A percentile compares a stretch with the other conserved stretches of the same genome.
phyloP scores from a whole-genome alignment of 2,113 vertebrate genomes.

The Mola mola region DNA sequence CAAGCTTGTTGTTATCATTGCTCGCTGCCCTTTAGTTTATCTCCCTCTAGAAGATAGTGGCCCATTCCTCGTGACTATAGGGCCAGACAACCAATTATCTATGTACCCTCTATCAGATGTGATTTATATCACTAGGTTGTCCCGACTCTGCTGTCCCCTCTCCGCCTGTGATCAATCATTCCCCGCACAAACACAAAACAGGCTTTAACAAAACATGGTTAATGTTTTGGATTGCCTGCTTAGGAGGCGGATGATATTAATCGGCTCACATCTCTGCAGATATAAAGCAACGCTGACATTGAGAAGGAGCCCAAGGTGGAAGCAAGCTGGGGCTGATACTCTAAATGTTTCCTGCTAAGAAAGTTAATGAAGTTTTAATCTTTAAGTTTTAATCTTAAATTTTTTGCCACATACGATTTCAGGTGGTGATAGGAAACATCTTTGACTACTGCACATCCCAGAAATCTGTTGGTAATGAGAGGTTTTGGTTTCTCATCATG shows the following conservation, averaged over 20 bases:
- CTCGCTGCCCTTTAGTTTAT: slow-evolving; percentile 79
- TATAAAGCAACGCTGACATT: slow-evolving; percentile 57
- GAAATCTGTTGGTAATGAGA: neutral
- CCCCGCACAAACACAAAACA: slow-evolving; percentile 71
- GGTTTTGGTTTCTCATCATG: slow-evolving; percentile 10
- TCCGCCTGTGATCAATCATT: slow-evolving; percentile 77
- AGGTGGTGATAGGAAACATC: neutral
- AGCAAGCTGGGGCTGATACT: slow-evolving; percentile 17
- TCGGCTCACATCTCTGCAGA: slow-evolving; percentile 46
- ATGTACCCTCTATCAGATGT: slow-evolving; percentile 83
- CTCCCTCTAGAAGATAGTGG: slow-evolving; percentile 78
- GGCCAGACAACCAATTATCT: slow-evolving; percentile 84
- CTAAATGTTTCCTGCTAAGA: too few relatives aligned
- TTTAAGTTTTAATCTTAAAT: too few relatives aligned
- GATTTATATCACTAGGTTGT: slow-evolving; percentile 83
- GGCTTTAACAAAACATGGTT: slow-evolving; percentile 70
- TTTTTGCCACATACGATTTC: too few relatives aligned
- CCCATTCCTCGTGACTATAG: slow-evolving; percentile 70
- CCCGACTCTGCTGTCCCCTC: slow-evolving; percentile 73
- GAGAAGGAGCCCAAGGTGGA: slow-evolving; percentile 41
- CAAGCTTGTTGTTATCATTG: slow-evolving; percentile 79
- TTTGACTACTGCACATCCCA: neutral
- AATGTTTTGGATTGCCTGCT: slow-evolving; percentile 63
- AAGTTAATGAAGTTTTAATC: too few relatives aligned
- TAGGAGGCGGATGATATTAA: slow-evolving; percentile 68